Conservation (phyloP, 2,888 invertebrate genomes). For the Chloromyia formosa region DNA sequence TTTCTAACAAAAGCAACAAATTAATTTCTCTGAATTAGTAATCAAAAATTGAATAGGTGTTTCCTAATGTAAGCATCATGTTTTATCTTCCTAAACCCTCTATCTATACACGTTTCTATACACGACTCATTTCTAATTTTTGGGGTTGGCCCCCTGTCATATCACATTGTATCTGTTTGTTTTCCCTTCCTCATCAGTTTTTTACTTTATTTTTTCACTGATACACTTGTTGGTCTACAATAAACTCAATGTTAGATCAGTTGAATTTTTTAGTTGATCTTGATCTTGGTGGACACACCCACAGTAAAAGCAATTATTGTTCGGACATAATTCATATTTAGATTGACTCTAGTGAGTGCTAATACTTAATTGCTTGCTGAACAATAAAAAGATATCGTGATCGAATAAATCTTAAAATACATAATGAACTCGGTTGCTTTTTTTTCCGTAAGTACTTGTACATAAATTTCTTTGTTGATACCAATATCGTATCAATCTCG, state of each 20-base stretch:
- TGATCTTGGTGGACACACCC: not conserved
- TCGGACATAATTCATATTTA: not conserved
- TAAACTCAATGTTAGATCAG: not conserved
- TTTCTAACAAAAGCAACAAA: too few relatives aligned
- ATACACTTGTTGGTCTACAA: not conserved
- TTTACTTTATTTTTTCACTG: too few relatives aligned
- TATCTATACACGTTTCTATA: too few relatives aligned
- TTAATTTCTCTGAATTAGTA: too few relatives aligned
- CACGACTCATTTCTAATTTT: not conserved
- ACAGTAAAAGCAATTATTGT: not conserved
- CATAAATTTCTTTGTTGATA: not conserved
- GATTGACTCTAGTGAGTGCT: not conserved
- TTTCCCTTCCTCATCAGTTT: not conserved
- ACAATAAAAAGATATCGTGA: not conserved
- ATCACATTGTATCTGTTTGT: not conserved
- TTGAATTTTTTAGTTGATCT: not conserved
- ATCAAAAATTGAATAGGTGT: too few relatives aligned
- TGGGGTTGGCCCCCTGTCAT: not conserved
- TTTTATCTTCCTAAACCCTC: too few relatives aligned
- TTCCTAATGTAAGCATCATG: too few relatives aligned
- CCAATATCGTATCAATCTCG: slow-evolving; percentile 2
- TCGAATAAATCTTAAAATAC: slow-evolving; percentile 6
- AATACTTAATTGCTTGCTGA: slow-evolving; percentile 2
- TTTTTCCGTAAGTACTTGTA: too few relatives aligned
- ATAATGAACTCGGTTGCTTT: not conserved